Evolutionary conservation across 2,113 vertebrate species (phyloP).

Genomic region (Proteles cristata): DNA sequence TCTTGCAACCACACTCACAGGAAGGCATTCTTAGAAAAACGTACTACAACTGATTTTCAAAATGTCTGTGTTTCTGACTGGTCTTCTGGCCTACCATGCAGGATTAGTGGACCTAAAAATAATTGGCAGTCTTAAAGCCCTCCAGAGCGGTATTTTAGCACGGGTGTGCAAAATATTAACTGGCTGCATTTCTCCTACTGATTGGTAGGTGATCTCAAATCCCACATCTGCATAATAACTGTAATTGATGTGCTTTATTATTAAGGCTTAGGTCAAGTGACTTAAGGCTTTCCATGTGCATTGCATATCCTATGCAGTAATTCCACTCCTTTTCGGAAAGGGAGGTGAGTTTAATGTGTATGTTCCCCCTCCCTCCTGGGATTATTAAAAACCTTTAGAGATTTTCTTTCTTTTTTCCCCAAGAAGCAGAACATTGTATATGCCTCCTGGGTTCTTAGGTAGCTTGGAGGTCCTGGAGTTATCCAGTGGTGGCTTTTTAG

Average conservation of each 20-base stretch:
- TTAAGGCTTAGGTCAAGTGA: slow-evolving; percentile 68
- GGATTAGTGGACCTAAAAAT: slow-evolving; percentile 71
- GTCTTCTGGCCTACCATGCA: slow-evolving; percentile 53
- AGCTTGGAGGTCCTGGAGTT: slow-evolving; percentile 23
- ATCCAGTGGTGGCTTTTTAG: slow-evolving; percentile 45
- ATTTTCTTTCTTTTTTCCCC: slow-evolving; percentile 66
- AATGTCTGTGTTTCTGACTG: slow-evolving; percentile 64
- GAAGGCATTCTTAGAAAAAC: slow-evolving; percentile 67
- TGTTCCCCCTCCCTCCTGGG: neutral
- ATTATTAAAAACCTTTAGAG: slow-evolving; percentile 69
- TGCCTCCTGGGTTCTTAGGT: slow-evolving; percentile 52
- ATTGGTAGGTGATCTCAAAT: slow-evolving; percentile 76
- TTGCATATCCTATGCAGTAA: slow-evolving; percentile 33
- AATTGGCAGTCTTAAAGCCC: slow-evolving; percentile 71
- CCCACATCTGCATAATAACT: slow-evolving; percentile 74
- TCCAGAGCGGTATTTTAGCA: slow-evolving; percentile 75
- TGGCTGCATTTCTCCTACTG: slow-evolving; percentile 67
- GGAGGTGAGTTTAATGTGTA: slow-evolving; percentile 64
- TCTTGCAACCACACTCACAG: slow-evolving; percentile 15
- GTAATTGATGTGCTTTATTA: slow-evolving; percentile 76
- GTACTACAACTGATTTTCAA: slow-evolving; percentile 55
- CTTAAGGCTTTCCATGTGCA: slow-evolving; percentile 58
- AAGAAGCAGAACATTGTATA: slow-evolving; percentile 63
- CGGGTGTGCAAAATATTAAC: slow-evolving; percentile 72
- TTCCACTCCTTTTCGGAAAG: slow-evolving; percentile 56